These are phyloP conservation scores for Caenorhabditis sp. DNA, from an alignment of 2,888 invertebrate species.

Conservation along the genomic window DNA sequence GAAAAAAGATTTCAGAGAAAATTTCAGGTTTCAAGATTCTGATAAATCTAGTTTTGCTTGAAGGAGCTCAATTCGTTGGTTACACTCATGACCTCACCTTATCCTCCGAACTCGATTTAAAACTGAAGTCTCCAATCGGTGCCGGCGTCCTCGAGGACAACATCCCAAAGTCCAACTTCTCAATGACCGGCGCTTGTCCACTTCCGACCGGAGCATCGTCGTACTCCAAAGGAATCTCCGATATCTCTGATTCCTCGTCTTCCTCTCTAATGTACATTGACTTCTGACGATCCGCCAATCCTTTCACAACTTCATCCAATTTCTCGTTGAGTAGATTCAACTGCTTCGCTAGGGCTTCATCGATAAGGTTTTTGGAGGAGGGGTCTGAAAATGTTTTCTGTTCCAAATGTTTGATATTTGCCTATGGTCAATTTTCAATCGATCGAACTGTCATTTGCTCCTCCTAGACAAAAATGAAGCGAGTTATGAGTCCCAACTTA, in stretches of 20 bases:
- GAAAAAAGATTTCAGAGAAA: no score
- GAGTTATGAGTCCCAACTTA: no score
- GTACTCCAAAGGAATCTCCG: conserved; percentile 44
- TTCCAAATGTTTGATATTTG: no score
- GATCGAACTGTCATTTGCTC: no score
- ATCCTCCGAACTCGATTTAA: not conserved
- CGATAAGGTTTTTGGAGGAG: conserved; percentile 16
- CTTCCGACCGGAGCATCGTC: conserved; percentile 42
- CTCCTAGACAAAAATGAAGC: no score
- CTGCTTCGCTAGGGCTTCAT: conserved; percentile 33
- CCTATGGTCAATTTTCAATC: no score
- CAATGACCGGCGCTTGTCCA: conserved; percentile 31
- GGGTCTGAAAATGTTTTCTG: not conserved
- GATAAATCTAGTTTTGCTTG: no score
- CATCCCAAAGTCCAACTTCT: conserved; percentile 57
- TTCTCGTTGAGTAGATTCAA: conserved; percentile 44
- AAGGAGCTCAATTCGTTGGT: no score
- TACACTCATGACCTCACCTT: no score
- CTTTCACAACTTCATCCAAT: conserved; percentile 50
- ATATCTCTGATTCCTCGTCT: conserved; percentile 57
- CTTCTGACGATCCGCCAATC: conserved; percentile 16
- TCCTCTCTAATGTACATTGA: conserved; percentile 59
- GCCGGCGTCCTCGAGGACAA: conserved; percentile 36
- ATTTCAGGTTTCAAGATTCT: no score
- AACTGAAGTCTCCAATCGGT: conserved; percentile 8